Evolutionary conservation across 2,888 invertebrate genomes (phyloP).

Genomic region (Nemurella pictetii): DNA sequence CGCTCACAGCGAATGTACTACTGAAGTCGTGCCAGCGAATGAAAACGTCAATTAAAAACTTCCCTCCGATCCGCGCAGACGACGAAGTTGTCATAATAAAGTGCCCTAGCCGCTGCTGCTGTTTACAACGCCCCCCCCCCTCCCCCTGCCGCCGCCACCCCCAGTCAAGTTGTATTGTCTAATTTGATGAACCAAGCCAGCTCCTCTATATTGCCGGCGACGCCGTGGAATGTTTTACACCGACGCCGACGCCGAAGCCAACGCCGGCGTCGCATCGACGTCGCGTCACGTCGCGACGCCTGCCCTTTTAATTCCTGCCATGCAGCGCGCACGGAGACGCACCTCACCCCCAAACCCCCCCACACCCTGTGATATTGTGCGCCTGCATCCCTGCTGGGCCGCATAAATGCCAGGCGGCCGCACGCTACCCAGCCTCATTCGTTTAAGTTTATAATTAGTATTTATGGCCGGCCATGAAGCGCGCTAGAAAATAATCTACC

Average conservation of each 20-base stretch:
- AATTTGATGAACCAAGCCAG: slow-evolving; percentile 28
- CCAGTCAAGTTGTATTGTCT: slow-evolving; percentile 4
- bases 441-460: neutral
- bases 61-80: neutral
- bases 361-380: neutral
- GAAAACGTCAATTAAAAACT: neutral
- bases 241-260: neutral
- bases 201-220: too few relatives aligned
- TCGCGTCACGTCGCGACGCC: slow-evolving; percentile 8
- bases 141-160: neutral
- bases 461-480: neutral
- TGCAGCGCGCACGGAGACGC: slow-evolving; percentile 8
- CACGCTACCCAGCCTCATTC: neutral
- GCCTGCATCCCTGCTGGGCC: neutral
- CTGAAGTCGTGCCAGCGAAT: neutral
- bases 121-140: neutral
- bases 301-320: slow-evolving; percentile 30
- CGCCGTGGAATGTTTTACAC: slow-evolving; percentile 24
- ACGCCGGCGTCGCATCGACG: slow-evolving; percentile 10
- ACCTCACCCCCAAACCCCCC: neutral
- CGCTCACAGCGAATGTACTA: neutral
- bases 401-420: neutral
- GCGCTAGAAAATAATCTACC: neutral
- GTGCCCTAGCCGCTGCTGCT: neutral
- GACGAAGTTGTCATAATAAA: neutral